Conservation (phyloP, 2,113 vertebrate species). For the Collichthys lucidus region DNA sequence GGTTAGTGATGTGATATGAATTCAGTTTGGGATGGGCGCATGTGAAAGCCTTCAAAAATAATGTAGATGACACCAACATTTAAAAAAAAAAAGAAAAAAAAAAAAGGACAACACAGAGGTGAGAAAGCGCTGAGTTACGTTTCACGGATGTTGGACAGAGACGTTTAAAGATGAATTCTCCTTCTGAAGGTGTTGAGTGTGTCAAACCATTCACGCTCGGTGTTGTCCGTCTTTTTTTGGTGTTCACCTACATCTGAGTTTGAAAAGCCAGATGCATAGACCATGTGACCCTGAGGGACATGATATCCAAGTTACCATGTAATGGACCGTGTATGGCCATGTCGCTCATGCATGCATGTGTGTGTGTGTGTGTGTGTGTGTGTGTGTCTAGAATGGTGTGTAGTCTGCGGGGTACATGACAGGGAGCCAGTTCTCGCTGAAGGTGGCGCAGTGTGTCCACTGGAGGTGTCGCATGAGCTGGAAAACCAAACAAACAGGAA, state of each 20-base stretch:
- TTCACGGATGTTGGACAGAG: not conserved
- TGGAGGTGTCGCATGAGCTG: constrained; percentile 95
- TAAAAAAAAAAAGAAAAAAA: too few species aligned
- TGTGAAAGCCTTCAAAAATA: constrained; percentile 17
- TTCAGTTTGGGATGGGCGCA: constrained; percentile 9
- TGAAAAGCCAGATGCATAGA: constrained; percentile 53
- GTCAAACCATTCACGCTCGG: not conserved
- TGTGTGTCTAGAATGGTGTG: constrained; percentile 88
- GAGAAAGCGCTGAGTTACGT: constrained; percentile 9
- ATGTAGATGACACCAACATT: constrained; percentile 42
- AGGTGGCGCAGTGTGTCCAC: constrained; percentile 94
- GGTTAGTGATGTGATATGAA: constrained; percentile 31
- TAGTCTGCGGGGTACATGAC: constrained; percentile 96
- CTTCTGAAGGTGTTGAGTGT: not conserved
- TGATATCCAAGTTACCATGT: constrained; percentile 36
- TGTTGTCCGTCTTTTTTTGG: constrained; percentile 44
- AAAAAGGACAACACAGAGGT: constrained; percentile 19
- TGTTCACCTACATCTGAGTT: constrained; percentile 17
- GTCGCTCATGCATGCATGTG: constrained; percentile 26
- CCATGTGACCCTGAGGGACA: constrained; percentile 69
- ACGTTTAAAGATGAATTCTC: not conserved
- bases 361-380: constrained; percentile 10
- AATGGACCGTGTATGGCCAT: constrained; percentile 37
- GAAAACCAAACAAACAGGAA: constrained; percentile 17
- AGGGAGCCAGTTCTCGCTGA: constrained; percentile 96